Percentiles rank a stretch among this genome's conserved stretches.
These are phyloP conservation scores for Nymphicus hollandicus DNA, from an alignment of 2,113 vertebrate species.

Conservation along the genomic window DNA sequence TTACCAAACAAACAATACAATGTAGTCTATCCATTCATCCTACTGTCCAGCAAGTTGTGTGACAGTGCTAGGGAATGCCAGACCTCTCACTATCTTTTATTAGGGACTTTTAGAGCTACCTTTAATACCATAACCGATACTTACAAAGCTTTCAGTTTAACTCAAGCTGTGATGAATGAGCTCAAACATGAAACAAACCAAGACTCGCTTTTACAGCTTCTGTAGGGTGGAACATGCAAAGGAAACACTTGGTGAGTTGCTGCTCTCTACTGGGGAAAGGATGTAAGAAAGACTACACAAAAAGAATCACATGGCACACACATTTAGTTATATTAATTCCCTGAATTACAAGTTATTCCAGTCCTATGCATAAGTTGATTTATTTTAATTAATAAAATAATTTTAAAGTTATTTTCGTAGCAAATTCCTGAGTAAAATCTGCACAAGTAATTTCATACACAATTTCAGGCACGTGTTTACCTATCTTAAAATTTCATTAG, in stretches of 20 bases:
- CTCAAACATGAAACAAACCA: background rate
- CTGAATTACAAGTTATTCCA: background rate
- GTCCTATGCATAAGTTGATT: background rate
- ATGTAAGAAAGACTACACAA: background rate
- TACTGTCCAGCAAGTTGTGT: background rate
- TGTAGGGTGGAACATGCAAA: background rate
- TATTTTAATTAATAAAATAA: background rate
- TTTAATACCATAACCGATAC: background rate
- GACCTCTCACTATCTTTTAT: background rate
- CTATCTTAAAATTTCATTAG: background rate
- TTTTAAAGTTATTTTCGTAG: background rate
- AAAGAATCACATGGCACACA: background rate
- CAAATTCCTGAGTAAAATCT: background rate
- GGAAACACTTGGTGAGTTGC: conserved; percentile 54
- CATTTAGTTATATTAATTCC: background rate
- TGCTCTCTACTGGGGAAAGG: conserved; percentile 73
- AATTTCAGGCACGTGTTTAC: background rate
- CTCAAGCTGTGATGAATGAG: background rate
- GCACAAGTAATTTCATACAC: background rate
- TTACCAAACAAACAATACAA: background rate
- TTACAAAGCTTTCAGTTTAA: background rate
- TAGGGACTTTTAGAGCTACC: background rate
- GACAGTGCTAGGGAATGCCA: background rate
- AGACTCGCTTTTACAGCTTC: background rate
- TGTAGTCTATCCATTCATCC: background rate